Base-by-base conservation (phyloP, 1,140 invertebrate species). In the Magallana ariakensis region DNA sequence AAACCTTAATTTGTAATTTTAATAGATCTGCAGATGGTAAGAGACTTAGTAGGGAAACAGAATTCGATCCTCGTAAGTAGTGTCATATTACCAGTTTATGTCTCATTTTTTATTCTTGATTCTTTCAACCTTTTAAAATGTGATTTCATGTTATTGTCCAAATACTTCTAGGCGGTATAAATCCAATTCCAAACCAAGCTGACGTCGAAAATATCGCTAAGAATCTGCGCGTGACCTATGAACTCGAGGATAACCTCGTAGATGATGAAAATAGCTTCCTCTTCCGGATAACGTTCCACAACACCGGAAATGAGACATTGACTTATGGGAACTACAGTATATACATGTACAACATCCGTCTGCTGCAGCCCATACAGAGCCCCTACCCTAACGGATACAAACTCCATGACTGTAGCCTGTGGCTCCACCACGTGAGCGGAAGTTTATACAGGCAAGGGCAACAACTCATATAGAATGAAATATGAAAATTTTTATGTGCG, bases 361-460 rank as follows among this genome's bases (percentile, higher is more conserved):
- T 88, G 53, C 53, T 91, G 5, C 60, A 93, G 83, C 86, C 91
- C 1, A 33, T 90, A 2, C 54, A 85, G 33, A 19, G 89, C n/a
- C 85, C 80, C 13, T 66, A 91, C 33, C 87, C 83, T 11, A 83
- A 85, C 26, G 89, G 90, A 6, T 91, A 90, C 80, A 57, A 88
- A 1, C 56, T 90, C 26, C n/a, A 53, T 0, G 83, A 87, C 1
- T 56, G 82, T 8, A 87, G 88, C 13, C 81, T 94, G 4, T 89
- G 86, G 56, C 15, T 93, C 0, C 22, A 53, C 7, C 93, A 94
- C 81, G 88, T 91, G 8, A 88, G 91, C 9, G 93, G 93, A 6
- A 90, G 90, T 86, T 85, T 93, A 26, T 93, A 90, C 83, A 70
- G 66, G 66, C 33, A 33, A 11, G 19, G 1, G 2, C 33, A 46